phyloP scores from a whole-genome alignment of 2,113 vertebrate genomes.

The Herpailurus yagouaroundi region DNA sequence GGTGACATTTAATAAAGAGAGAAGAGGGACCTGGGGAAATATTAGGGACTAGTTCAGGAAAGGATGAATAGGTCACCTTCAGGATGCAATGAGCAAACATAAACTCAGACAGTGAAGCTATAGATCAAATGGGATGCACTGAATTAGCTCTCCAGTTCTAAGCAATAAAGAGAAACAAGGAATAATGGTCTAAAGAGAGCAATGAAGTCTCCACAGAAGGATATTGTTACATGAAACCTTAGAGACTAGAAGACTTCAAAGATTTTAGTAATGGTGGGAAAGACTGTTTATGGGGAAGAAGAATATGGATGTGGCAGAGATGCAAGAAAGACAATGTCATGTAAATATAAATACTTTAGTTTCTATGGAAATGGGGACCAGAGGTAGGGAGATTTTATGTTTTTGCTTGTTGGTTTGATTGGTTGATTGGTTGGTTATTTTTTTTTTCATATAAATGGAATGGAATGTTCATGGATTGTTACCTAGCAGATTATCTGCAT shows the following conservation, averaged over 20 bases:
- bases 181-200: not conserved
- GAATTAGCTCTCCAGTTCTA: not conserved
- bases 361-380: not conserved
- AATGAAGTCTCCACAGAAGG: not conserved
- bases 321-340: not conserved
- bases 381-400: not conserved
- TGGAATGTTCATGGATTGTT: not conserved
- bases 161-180: not conserved
- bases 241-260: not conserved
- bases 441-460: not conserved
- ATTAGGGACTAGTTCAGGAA: not conserved
- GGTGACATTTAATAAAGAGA: not conserved
- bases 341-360: not conserved
- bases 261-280: not conserved
- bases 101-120: not conserved
- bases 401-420: not conserved
- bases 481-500: not conserved
- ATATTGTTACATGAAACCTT: not conserved
- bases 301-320: not conserved
- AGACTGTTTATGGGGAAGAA: not conserved
- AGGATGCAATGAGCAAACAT: not conserved
- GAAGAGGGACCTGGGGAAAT: fast-evolving
- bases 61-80: not conserved
- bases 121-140: not conserved
- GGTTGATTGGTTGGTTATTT: too few relatives aligned